Evolutionary conservation across 2,797 vertebrate species (phyloP), one percentile per base, ranked within the genome.

Genomic region (Tragopan temminckii): DNA sequence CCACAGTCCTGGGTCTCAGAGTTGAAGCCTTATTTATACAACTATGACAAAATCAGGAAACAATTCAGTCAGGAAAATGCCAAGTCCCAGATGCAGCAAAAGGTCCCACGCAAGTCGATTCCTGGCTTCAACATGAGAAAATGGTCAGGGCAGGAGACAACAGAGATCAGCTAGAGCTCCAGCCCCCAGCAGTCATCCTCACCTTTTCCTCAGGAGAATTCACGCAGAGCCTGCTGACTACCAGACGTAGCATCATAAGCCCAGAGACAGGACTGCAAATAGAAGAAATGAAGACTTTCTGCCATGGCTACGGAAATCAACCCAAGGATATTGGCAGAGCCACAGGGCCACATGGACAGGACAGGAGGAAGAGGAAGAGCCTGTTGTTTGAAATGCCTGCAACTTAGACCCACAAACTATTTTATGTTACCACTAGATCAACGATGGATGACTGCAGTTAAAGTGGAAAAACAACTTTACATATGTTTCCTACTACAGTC

Each of bases 391-490:
- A 71, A 79, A 75, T 13, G 21, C 8, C 35, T 86, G 64, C 35
- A 80, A 45, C 69, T 27, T 14, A 61, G 63, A 46, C 40, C 55
- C 75, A 85, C 38, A 94, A 88, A 75, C 9, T 33, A 48, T 31
- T n/a, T 7, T 12, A 42, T 33, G 25, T 40, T 42, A 57, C 62
- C 52, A 45, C 27, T 18, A 31, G 52, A 16, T 25, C 72, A 85
- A 8, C 1, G 1, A 88, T 29, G 36, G 78, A 88, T 96, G 74
- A 20, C 52, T 82, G 58, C 76, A 72, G 64, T 78, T 94, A 52
- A 82, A 91, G 35, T n/a, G 67, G 70, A 58, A 90, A 77, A 96
- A 94, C 48, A 82, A 50, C 89, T 75, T 90, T 48, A 92, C 80
- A 62, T 19, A 29, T 42, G 9, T 74, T 92, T 88, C 85, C 90